phyloP scores from a whole-genome alignment of 2,113 vertebrate species.

The Thymallus thymallus region DNA sequence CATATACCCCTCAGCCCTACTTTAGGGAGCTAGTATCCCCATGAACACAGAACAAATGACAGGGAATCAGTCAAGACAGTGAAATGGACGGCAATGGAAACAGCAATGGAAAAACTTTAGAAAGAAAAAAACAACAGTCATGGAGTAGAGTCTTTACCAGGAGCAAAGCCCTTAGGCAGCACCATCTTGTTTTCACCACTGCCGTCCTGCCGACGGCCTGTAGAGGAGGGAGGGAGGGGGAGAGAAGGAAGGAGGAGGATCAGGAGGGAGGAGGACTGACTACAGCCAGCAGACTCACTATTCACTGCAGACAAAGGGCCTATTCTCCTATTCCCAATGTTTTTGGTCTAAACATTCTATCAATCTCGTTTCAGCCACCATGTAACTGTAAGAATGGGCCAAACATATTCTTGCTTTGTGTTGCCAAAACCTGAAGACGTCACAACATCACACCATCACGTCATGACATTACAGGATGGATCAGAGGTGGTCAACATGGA shows the following conservation, averaged over 20 bases:
- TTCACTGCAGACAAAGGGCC: no score
- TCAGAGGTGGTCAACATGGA: slow-evolving; percentile 1
- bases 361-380: slow-evolving; percentile 45
- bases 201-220: slow-evolving; percentile 75
- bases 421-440: background rate
- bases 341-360: background rate
- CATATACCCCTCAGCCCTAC: no score
- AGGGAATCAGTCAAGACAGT: background rate
- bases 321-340: background rate
- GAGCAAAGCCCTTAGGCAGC: slow-evolving; percentile 71
- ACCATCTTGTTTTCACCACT: slow-evolving; percentile 73
- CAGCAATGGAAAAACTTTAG: background rate
- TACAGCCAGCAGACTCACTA: slow-evolving; percentile 3
- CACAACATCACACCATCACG: background rate
- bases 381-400: background rate
- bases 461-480: slow-evolving; percentile 19
- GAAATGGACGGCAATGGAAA: slow-evolving; percentile 21
- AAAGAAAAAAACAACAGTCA: background rate
- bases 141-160: slow-evolving; percentile 67
- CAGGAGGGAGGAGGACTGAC: slow-evolving; percentile 8
- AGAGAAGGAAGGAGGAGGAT: slow-evolving; percentile 13
- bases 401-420: background rate
- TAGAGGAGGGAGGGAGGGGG: slow-evolving; percentile 40
- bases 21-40: no score
- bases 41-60: slow-evolving; percentile 7